Conservation (phyloP, 2,888 invertebrate species). For the Lypha dubia region DNA sequence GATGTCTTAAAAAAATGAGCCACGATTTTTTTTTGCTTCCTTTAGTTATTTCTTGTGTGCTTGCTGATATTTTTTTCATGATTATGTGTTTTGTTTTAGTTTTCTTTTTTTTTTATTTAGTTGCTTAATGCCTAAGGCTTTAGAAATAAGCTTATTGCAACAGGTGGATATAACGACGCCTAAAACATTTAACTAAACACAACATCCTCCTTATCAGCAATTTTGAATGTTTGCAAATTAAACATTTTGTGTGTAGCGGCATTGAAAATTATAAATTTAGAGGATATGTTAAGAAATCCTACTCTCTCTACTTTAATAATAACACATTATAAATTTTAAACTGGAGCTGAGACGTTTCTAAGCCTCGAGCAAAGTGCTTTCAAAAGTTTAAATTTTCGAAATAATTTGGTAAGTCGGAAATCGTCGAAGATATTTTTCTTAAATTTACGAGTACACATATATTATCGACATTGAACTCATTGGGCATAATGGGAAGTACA, state of each 20-base stretch:
- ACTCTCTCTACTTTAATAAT: not conserved
- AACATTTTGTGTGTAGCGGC: not conserved
- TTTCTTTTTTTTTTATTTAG: constrained; percentile 23
- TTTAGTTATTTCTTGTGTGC: constrained; percentile 26
- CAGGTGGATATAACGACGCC: constrained; percentile 79
- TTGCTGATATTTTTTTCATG: constrained; percentile 28
- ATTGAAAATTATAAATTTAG: not conserved
- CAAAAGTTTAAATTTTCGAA: too few species aligned
- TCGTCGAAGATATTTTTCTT: too few species aligned
- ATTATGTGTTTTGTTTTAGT: constrained; percentile 49
- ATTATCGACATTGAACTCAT: too few species aligned
- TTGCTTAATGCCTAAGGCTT: constrained; percentile 62
- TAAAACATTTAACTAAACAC: constrained; percentile 50
- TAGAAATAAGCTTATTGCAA: constrained; percentile 79
- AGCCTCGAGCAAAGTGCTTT: too few species aligned
- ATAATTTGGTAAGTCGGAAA: too few species aligned
- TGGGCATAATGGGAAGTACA: too few species aligned
- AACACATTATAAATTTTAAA: too few species aligned
- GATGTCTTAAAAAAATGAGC: constrained; percentile 63
- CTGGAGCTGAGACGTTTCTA: too few species aligned
- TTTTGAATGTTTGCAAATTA: constrained; percentile 7
- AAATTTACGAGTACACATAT: too few species aligned
- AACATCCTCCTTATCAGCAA: constrained; percentile 49
- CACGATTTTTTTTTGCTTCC: constrained; percentile 64
- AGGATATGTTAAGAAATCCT: not conserved